Evolutionary conservation across 2,113 vertebrate genomes (phyloP).

Genomic region (Paramormyrops kingsleyae): DNA sequence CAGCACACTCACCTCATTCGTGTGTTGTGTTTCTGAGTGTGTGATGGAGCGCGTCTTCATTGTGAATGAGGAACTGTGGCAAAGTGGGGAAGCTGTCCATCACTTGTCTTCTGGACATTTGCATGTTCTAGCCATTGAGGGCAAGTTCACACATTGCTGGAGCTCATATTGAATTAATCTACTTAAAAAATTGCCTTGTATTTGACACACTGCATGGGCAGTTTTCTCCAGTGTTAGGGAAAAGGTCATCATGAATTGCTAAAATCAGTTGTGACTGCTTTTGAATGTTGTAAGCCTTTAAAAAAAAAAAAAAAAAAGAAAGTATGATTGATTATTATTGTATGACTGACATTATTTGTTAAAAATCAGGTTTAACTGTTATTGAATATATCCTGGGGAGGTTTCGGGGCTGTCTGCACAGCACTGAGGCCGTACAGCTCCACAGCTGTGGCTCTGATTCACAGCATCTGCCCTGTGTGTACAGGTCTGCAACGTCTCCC

Average conservation of each 20-base stretch:
- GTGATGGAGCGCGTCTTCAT: neutral
- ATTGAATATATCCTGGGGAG: neutral
- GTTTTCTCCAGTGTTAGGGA: neutral
- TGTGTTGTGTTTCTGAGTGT: slow-evolving; percentile 14
- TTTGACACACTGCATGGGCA: neutral
- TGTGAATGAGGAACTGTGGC: slow-evolving; percentile 13
- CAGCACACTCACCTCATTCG: neutral
- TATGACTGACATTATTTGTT: neutral
- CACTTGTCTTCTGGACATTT: neutral
- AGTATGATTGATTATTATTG: neutral
- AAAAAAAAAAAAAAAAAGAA: neutral
- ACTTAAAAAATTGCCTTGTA: neutral
- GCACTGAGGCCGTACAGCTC: neutral
- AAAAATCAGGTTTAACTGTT: neutral
- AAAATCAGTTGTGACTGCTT: neutral
- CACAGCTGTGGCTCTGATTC: neutral
- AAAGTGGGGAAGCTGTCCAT: neutral
- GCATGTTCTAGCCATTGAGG: neutral
- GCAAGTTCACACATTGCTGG: slow-evolving; percentile 1
- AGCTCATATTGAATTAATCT: neutral
- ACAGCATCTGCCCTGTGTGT: neutral
- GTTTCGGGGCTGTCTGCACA: neutral
- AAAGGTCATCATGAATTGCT: neutral
- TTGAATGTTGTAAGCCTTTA: neutral
- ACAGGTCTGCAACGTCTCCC: neutral